phyloP scores from a whole-genome alignment of 1,140 invertebrate species.

The Agraylea sexmaculata region DNA sequence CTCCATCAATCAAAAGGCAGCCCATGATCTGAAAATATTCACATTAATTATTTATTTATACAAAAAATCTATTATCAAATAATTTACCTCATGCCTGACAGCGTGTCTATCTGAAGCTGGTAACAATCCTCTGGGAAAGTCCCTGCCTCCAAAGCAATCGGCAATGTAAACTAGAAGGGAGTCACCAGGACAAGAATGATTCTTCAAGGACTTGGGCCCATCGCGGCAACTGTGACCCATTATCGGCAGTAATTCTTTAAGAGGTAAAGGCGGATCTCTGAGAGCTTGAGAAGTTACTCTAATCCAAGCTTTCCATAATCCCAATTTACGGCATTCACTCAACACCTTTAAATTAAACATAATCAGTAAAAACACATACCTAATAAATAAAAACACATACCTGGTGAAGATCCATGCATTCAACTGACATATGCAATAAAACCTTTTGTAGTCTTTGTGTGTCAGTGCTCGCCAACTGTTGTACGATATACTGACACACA shows the following conservation, averaged over 20 bases:
- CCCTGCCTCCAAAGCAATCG: conserved; percentile 84
- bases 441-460: conserved; percentile 16
- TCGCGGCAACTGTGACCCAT: conserved; percentile 20
- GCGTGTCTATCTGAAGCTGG: conserved; percentile 53
- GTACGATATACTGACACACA: conserved; percentile 16
- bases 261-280: conserved; percentile 19
- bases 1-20: conserved; percentile 19
- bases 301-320: conserved; percentile 19
- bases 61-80: conserved; percentile 24
- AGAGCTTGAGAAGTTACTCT: conserved; percentile 16
- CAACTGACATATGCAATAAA: conserved; percentile 16
- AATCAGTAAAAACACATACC: neutral
- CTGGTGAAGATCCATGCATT: conserved; percentile 20
- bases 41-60: too few species aligned
- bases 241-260: conserved; percentile 25
- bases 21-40: conserved; percentile 14
- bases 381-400: conserved; percentile 6
- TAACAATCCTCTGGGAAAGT: conserved; percentile 80
- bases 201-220: conserved; percentile 9
- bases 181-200: conserved; percentile 52
- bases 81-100: conserved; percentile 63
- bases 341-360: conserved; percentile 14
- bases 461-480: conserved; percentile 10
- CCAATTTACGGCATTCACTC: conserved; percentile 15
- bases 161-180: conserved; percentile 86